Conservation (phyloP, 2,888 invertebrate species). For the Drosophila paramelanica region DNA sequence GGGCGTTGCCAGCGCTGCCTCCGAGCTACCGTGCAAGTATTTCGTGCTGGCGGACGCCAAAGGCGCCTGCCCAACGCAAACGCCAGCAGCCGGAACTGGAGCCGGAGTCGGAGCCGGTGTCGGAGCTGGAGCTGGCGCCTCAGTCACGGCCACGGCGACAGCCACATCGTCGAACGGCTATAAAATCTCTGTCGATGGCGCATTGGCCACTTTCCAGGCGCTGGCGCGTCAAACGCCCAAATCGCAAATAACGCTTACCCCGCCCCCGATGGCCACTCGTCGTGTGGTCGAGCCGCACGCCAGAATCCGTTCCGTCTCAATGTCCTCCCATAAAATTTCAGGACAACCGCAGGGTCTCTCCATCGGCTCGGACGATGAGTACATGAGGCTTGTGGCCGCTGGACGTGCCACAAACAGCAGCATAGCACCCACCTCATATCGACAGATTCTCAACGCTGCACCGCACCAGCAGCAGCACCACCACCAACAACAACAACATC, state of each 20-base stretch:
- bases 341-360: conserved; percentile 51
- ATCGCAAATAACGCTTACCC: conserved; percentile 81
- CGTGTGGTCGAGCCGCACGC: conserved; percentile 79
- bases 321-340: conserved; percentile 85
- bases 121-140: background rate
- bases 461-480: conserved; percentile 25
- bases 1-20: conserved; percentile 2
- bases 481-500: conserved; percentile 30
- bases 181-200: conserved; percentile 16
- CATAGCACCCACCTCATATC: conserved; percentile 4
- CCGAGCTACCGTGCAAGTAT: conserved; percentile 53
- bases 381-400: conserved; percentile 34
- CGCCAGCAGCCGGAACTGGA: conserved; percentile 7
- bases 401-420: conserved; percentile 8
- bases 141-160: too few species aligned
- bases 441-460: conserved; percentile 36
- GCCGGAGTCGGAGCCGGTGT: background rate
- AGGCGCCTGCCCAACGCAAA: conserved; percentile 16
- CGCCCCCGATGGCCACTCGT: conserved; percentile 83
- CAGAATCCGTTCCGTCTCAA: conserved; percentile 84
- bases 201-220: conserved; percentile 10
- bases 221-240: conserved; percentile 43
- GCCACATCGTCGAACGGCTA: conserved; percentile 1
- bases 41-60: conserved; percentile 47
- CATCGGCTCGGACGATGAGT: conserved; percentile 39